These are phyloP conservation scores for Rhinolophus ferrumequinum DNA, from an alignment of 2,113 vertebrate genomes.

Conservation along the genomic window DNA sequence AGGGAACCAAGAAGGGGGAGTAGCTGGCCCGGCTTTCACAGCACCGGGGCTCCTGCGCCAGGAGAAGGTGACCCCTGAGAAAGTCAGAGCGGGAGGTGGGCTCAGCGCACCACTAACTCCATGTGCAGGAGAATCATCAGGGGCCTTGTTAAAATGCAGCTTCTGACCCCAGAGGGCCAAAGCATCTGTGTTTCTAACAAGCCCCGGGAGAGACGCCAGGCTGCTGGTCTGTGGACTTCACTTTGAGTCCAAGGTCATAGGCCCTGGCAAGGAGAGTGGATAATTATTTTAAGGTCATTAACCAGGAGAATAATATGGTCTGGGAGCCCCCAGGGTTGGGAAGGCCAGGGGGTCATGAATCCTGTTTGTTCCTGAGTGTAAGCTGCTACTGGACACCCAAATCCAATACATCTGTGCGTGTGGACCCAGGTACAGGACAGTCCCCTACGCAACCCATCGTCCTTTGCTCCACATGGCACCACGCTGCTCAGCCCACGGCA, in stretches of 20 bases:
- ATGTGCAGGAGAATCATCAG: not conserved
- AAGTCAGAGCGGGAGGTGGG: not conserved
- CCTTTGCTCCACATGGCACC: not conserved
- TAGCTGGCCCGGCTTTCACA: not conserved
- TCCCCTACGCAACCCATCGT: fast-evolving
- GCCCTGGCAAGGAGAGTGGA: not conserved
- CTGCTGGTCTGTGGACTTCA: not conserved
- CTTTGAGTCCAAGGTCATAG: not conserved
- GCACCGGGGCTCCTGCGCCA: not conserved
- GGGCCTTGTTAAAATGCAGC: not conserved
- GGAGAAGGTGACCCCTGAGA: not conserved
- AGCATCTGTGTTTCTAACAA: not conserved
- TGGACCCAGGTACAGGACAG: not conserved
- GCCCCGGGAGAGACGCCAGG: not conserved
- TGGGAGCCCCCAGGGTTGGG: not conserved
- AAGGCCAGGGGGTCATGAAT: not conserved
- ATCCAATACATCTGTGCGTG: not conserved
- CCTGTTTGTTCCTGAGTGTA: not conserved
- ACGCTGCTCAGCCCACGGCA: not conserved
- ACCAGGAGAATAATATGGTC: not conserved
- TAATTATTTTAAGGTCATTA: not conserved
- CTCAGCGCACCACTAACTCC: not conserved
- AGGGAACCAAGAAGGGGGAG: not conserved
- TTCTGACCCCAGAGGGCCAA: not conserved
- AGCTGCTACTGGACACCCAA: not conserved